Percentiles rank a stretch among this genome's conserved stretches.
phyloP scores from a whole-genome alignment of 2,113 vertebrate species.

The Calcarius ornatus region DNA sequence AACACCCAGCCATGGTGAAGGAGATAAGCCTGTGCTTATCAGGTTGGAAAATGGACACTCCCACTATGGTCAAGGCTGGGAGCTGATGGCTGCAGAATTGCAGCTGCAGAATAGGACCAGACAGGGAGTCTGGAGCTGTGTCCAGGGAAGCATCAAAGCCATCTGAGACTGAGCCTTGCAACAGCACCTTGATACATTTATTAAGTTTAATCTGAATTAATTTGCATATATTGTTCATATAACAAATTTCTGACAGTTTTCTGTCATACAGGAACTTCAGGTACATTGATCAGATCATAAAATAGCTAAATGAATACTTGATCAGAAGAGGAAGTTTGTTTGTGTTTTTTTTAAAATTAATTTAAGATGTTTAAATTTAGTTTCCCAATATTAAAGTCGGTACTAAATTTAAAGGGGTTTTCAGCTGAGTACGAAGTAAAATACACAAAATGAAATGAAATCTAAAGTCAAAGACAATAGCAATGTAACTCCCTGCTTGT shows the following conservation, averaged over 20 bases:
- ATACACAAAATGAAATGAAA: neutral
- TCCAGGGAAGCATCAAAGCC: neutral
- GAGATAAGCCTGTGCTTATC: neutral
- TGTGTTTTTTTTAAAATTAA: fast-evolving
- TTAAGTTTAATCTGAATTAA: neutral
- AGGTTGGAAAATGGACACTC: neutral
- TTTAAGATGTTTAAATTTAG: neutral
- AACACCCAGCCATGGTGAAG: fast-evolving
- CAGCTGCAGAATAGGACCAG: neutral
- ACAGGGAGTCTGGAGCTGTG: neutral
- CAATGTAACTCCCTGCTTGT: neutral
- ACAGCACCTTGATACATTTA: neutral
- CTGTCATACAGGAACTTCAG: neutral
- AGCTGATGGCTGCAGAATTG: neutral
- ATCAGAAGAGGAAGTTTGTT: neutral
- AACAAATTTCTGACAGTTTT: neutral
- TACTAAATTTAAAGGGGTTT: neutral
- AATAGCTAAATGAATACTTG: neutral
- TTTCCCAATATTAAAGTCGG: neutral
- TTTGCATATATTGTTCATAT: neutral
- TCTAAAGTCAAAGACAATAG: neutral
- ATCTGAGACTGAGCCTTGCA: neutral
- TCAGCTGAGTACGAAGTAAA: neutral
- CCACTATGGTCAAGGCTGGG: neutral
- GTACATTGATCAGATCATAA: neutral